Evolutionary conservation across 2,888 invertebrate species (phyloP), one percentile per base, ranked within the genome.

Genomic region (Exocentrus adspersus): DNA sequence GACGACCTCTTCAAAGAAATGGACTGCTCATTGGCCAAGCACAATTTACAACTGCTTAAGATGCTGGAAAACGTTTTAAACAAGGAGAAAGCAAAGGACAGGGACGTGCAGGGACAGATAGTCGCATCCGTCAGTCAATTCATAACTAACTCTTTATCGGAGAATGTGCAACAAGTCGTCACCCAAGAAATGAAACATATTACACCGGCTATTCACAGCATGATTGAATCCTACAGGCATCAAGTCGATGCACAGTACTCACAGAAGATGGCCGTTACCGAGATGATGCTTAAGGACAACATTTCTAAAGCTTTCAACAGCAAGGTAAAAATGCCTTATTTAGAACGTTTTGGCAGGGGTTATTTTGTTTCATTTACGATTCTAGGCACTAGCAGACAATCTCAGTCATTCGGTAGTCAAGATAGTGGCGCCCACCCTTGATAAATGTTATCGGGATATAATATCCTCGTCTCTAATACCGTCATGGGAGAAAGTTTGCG

Each of bases 401-500:
- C 85, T 97, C 59, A 89, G 92, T 65, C 82, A 87, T 41, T 87
- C 90, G 0, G 87, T 93, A 24, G 86, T 90, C 2, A 84, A 86
- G 71, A 88, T 91, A 0, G 87, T 95, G 10, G 89, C 92, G 72
- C 89, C 90, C 2, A 88, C 89, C 67, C 87, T 95, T 57, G 91
- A 93, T 72, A 86, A 88, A 12, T 89, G 91, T 10, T 93, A 95
- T 80, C 89, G 90, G 68, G 91, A 93, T 58, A 88, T 92, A 20
- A 89, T 96, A 78, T 86, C 88, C 45, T 89, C 89, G 69, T 87
- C 89, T 68, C 85, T 95, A 46, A 85, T 96, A 76, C 97, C 97
- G 2, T 89, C 91, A 28, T 92, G 95, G 86, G 96, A 97, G 81
- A 91, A 91, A 79, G 89, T 93, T 59, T 93, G 93, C 73, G 90